Conservation (phyloP, 1,140 invertebrate species). For the Pseudomyrmex gracilis region DNA sequence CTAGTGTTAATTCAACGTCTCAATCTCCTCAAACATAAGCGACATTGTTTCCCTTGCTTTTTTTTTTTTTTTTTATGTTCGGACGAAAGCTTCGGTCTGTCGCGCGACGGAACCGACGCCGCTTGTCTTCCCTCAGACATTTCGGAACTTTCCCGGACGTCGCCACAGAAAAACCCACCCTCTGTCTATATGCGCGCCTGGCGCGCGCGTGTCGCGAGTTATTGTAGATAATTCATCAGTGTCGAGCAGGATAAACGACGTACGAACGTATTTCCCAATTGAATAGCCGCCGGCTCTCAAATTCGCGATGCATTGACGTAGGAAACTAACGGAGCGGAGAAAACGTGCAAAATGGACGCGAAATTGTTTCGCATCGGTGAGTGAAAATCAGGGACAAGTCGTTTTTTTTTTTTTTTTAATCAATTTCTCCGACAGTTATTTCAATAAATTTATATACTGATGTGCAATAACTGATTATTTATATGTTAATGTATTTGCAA, state of each 20-base stretch:
- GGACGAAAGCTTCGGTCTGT: constrained; percentile 30
- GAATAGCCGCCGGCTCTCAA: constrained; percentile 40
- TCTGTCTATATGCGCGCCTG: not conserved
- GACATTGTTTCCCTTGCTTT: constrained; percentile 32
- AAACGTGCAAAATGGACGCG: constrained; percentile 32
- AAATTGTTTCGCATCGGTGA: constrained; percentile 43
- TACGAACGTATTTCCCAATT: constrained; percentile 35
- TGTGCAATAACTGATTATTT: too few relatives aligned
- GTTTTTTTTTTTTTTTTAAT: not conserved
- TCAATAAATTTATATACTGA: constrained; percentile 1
- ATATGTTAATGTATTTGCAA: not conserved
- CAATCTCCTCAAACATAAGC: constrained; percentile 45
- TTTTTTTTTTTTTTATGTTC: constrained; percentile 41
- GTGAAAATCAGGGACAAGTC: not conserved
- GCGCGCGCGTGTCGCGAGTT: constrained; percentile 21
- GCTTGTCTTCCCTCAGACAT: constrained; percentile 28
- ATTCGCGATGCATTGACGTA: constrained; percentile 31
- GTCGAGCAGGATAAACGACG: constrained; percentile 25
- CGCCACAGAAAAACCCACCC: constrained; percentile 17
- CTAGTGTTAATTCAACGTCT: constrained; percentile 34
- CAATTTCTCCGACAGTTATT: constrained; percentile 2
- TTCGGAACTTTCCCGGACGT: constrained; percentile 43
- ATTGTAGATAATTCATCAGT: constrained; percentile 53
- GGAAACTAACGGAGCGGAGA: constrained; percentile 25
- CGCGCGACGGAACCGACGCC: constrained; percentile 29